phyloP scores from a whole-genome alignment of 2,888 invertebrate species.

The Amphipoea oculea region DNA sequence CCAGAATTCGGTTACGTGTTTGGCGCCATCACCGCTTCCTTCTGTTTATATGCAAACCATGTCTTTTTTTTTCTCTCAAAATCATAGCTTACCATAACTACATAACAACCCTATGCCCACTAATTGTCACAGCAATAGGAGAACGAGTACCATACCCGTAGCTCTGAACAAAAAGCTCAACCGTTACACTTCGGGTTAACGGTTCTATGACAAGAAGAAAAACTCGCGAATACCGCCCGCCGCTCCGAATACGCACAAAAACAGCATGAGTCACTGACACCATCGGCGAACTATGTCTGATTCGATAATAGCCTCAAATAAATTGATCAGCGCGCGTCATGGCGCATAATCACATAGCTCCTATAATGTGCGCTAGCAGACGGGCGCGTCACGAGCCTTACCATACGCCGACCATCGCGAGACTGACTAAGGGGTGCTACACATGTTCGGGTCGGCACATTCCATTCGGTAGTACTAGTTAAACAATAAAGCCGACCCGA shows the following conservation, averaged over 20 bases:
- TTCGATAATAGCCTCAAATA: slow-evolving; percentile 35
- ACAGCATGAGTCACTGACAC: slow-evolving; percentile 21
- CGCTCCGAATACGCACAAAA: slow-evolving; percentile 12
- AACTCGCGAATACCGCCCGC: background rate
- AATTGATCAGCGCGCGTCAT: slow-evolving; percentile 19
- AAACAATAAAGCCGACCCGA: background rate
- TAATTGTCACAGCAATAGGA: background rate
- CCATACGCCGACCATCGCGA: slow-evolving; percentile 14
- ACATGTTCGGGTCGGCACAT: background rate
- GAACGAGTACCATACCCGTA: background rate
- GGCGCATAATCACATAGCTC: background rate
- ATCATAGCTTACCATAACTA: background rate
- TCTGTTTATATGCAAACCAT: background rate
- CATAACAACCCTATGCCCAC: background rate
- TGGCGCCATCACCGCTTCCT: background rate
- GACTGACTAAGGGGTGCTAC: slow-evolving; percentile 1
- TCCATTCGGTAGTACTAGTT: background rate
- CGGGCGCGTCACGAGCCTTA: background rate
- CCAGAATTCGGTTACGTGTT: background rate
- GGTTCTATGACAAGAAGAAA: slow-evolving; percentile 30
- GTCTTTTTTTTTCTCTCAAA: background rate
- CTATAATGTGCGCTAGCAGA: background rate
- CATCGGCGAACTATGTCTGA: slow-evolving; percentile 16
- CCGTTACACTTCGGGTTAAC: slow-evolving; percentile 42
- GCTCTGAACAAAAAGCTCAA: slow-evolving; percentile 19